Percentiles rank a stretch among this genome's conserved stretches.
Evolutionary conservation across 2,797 vertebrate species (phyloP).

Genomic region (Typhlichthys subterraneus): DNA sequence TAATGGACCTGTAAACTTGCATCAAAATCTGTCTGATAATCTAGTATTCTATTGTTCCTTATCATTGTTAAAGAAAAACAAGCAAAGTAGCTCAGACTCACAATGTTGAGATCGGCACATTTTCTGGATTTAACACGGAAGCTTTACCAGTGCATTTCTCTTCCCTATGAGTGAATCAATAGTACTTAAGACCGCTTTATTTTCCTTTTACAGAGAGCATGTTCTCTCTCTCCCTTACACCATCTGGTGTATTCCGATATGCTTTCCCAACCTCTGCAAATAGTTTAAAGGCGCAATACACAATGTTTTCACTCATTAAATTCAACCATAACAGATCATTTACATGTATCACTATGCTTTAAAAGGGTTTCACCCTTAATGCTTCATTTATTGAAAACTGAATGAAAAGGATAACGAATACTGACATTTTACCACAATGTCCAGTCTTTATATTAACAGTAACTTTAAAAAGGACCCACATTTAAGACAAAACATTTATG

Average conservation of each 20-base stretch:
- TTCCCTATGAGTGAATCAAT: constrained; percentile 56
- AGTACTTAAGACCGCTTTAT: constrained; percentile 59
- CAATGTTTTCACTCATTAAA: neutral
- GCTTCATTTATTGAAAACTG: neutral
- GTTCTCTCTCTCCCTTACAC: neutral
- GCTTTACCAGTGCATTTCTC: neutral
- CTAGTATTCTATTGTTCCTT: too few relatives aligned
- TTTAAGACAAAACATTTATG: constrained; percentile 10
- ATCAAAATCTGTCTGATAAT: too few relatives aligned
- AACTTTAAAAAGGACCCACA: constrained; percentile 4
- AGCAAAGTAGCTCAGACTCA: neutral
- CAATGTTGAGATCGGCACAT: constrained; percentile 20
- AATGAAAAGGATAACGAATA: constrained; percentile 11
- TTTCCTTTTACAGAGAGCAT: constrained; percentile 28
- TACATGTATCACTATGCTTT: too few relatives aligned
- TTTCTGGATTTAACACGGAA: constrained; percentile 32
- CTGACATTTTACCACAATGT: neutral
- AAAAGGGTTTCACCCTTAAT: too few relatives aligned
- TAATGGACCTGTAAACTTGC: too few relatives aligned
- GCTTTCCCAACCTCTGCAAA: neutral
- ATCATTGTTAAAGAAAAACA: too few relatives aligned
- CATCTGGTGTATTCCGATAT: neutral
- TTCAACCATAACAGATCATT: neutral
- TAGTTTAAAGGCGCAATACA: neutral
- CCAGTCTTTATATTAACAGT: neutral